phyloP scores from a whole-genome alignment of 2,888 invertebrate species.

The Ectemnius lituratus region DNA sequence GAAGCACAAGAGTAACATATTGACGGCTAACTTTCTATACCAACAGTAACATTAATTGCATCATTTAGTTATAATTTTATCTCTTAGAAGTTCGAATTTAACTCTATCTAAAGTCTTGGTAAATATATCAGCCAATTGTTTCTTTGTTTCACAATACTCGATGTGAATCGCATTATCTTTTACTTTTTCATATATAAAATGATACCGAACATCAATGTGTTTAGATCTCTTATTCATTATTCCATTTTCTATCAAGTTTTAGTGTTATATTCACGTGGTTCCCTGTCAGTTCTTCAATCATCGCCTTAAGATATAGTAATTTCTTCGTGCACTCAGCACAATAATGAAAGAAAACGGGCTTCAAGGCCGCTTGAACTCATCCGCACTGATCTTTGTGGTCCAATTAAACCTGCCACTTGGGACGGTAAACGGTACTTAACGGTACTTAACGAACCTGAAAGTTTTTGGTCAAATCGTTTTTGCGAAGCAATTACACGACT shows the following conservation, averaged over 20 bases:
- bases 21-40: too few species aligned
- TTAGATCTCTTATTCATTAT: conserved; percentile 20
- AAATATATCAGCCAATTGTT: conserved; percentile 18
- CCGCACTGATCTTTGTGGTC: conserved; percentile 58
- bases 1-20: too few species aligned
- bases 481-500: conserved; percentile 55
- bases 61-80: too few species aligned
- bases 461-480: conserved; percentile 64
- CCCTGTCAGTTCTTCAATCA: conserved; percentile 18
- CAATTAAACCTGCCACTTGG: conserved; percentile 52
- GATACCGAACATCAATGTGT: conserved; percentile 23
- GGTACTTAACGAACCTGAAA: conserved; percentile 43
- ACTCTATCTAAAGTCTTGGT: not conserved
- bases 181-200: conserved; percentile 20
- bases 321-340: conserved; percentile 12
- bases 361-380: conserved; percentile 46
- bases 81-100: not conserved
- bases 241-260: conserved; percentile 20
- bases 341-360: conserved; percentile 32
- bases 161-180: conserved; percentile 12
- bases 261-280: conserved; percentile 20
- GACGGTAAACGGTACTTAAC: conserved; percentile 34
- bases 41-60: too few species aligned
- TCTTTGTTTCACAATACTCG: conserved; percentile 20
- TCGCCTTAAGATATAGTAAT: conserved; percentile 4